phyloP scores from a whole-genome alignment of 2,797 vertebrate genomes.

The Arremon aurantiirostris region DNA sequence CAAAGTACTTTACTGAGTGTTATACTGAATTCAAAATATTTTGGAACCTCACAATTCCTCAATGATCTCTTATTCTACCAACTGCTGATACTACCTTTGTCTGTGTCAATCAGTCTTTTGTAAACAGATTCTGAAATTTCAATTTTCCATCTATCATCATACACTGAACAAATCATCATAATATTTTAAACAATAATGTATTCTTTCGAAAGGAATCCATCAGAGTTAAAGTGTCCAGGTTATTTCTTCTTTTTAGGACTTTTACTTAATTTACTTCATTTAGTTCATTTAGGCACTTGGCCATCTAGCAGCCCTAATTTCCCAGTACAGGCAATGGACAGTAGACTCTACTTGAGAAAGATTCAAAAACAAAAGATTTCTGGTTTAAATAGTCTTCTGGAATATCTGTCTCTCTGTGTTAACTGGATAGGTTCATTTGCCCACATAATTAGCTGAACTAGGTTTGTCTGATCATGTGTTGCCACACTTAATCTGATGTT shows the following conservation, averaged over 20 bases:
- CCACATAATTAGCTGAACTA: neutral
- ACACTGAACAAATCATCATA: neutral
- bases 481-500: neutral
- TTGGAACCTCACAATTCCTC: neutral
- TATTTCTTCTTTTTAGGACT: neutral
- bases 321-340: neutral
- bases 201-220: neutral
- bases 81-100: neutral
- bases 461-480: neutral
- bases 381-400: neutral
- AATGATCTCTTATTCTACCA: neutral
- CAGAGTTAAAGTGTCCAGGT: neutral
- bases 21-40: neutral
- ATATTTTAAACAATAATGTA: neutral
- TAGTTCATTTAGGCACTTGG: neutral
- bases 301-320: neutral
- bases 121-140: neutral
- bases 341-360: neutral
- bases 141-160: neutral
- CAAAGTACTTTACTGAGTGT: neutral
- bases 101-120: neutral
- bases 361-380: neutral
- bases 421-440: neutral
- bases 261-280: neutral
- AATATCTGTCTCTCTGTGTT: neutral